Conservation (phyloP, 37 sponge, comb jelly and placozoan species). For the Diacarnus erythraeanus region DNA sequence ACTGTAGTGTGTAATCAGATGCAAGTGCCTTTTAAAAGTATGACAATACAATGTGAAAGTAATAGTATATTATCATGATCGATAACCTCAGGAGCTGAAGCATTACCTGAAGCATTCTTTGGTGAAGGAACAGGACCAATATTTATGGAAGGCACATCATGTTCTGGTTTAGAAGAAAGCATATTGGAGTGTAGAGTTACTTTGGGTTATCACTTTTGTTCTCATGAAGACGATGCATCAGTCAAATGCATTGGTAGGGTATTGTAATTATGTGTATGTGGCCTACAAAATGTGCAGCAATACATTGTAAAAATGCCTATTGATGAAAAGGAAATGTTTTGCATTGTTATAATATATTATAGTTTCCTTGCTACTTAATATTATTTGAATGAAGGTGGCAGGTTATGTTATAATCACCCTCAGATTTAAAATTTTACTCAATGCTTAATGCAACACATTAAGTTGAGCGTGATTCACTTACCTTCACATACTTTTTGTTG, state of each 20-base stretch:
- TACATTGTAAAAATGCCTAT: too few relatives aligned
- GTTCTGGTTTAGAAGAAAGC: neutral
- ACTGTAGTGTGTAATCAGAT: slow-evolving; percentile 38
- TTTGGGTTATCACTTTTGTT: neutral
- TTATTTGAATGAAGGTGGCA: too few relatives aligned
- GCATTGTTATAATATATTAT: too few relatives aligned
- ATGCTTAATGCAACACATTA: too few relatives aligned
- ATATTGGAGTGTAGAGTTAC: neutral
- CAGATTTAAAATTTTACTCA: too few relatives aligned
- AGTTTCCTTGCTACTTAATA: too few relatives aligned
- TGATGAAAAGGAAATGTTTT: too few relatives aligned
- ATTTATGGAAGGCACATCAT: neutral
- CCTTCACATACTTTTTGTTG: too few relatives aligned
- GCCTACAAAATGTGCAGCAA: neutral
- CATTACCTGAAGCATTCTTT: neutral
- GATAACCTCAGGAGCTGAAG: neutral
- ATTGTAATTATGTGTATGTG: neutral
- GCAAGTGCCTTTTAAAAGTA: neutral
- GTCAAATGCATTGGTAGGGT: neutral
- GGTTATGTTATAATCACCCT: too few relatives aligned
- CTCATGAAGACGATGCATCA: neutral
- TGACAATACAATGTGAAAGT: neutral
- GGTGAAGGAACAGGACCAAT: neutral
- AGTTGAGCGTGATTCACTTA: too few relatives aligned
- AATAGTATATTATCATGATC: too few relatives aligned